A percentile compares a stretch with the other conserved stretches of the same genome.
phyloP scores from a whole-genome alignment of 2,797 vertebrate species.

The Streptopelia turtur region DNA sequence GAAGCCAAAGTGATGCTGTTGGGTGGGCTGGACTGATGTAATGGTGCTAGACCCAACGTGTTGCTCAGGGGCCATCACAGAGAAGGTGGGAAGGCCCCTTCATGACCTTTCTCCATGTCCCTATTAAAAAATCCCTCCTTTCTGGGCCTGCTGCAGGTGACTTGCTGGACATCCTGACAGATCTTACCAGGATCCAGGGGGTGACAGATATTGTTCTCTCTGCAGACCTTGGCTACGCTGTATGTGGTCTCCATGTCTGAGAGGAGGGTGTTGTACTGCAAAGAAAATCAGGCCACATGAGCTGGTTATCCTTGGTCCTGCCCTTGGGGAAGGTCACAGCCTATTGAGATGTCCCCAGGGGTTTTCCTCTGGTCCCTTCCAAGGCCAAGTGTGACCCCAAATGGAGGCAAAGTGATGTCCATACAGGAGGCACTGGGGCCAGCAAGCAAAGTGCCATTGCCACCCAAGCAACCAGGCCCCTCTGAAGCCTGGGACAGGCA shows the following conservation, averaged over 20 bases:
- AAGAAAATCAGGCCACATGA: neutral
- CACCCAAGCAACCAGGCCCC: neutral
- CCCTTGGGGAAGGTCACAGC: neutral
- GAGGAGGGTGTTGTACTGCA: conserved; percentile 90
- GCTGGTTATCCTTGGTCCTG: neutral
- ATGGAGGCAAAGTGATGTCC: neutral
- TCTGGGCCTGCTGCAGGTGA: neutral
- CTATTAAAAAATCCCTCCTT: neutral
- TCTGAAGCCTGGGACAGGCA: neutral
- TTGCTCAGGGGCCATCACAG: neutral
- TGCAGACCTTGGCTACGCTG: conserved; percentile 90
- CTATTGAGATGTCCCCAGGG: neutral
- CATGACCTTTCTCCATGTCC: neutral
- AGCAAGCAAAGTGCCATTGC: neutral
- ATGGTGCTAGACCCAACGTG: neutral
- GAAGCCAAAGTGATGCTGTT: neutral
- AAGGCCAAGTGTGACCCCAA: neutral
- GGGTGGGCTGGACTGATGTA: neutral
- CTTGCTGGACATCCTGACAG: neutral
- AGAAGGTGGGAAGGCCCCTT: neutral
- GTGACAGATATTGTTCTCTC: conserved; percentile 75
- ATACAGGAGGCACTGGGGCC: neutral
- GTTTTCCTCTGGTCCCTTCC: neutral
- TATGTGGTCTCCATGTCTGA: conserved; percentile 94
- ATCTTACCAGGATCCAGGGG: conserved; percentile 91